A percentile compares a stretch with the other conserved stretches of the same genome.
phyloP scores from a whole-genome alignment of 2,888 invertebrate genomes.

The Liopterus haemorrhoidalis region DNA sequence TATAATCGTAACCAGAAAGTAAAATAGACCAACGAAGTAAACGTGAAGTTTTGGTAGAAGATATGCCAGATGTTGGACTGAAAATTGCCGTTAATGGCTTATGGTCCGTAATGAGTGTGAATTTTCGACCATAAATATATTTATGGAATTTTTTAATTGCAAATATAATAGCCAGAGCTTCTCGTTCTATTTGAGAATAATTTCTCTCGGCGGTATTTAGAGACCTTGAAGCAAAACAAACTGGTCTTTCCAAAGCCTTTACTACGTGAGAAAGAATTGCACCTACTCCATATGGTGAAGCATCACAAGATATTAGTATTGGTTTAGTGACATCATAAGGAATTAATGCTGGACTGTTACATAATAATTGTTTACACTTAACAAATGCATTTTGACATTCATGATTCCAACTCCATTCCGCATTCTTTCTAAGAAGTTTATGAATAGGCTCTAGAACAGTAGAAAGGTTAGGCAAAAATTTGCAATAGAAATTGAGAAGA shows the following conservation, averaged over 20 bases:
- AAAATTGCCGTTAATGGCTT: constrained; percentile 35
- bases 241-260: constrained; percentile 33
- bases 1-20: background rate
- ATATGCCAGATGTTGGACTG: constrained; percentile 29
- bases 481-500: constrained; percentile 26
- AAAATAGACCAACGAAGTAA: constrained; percentile 35
- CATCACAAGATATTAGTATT: constrained; percentile 34
- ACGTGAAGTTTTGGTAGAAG: constrained; percentile 33
- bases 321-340: constrained; percentile 28
- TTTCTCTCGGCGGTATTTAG: constrained; percentile 36
- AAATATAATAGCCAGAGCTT: constrained; percentile 39
- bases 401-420: constrained; percentile 20
- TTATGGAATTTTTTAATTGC: constrained; percentile 38
- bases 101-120: constrained; percentile 36
- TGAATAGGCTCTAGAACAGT: constrained; percentile 22
- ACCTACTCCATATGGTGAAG: constrained; percentile 35
- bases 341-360: constrained; percentile 24
- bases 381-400: constrained; percentile 23
- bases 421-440: constrained; percentile 20
- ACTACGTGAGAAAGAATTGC: constrained; percentile 34
- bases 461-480: constrained; percentile 26
- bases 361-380: constrained; percentile 25
- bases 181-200: constrained; percentile 37
- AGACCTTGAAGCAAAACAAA: constrained; percentile 36
- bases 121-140: constrained; percentile 37